Conservation (phyloP, 2,888 invertebrate species). For the Diarsia brunnea region DNA sequence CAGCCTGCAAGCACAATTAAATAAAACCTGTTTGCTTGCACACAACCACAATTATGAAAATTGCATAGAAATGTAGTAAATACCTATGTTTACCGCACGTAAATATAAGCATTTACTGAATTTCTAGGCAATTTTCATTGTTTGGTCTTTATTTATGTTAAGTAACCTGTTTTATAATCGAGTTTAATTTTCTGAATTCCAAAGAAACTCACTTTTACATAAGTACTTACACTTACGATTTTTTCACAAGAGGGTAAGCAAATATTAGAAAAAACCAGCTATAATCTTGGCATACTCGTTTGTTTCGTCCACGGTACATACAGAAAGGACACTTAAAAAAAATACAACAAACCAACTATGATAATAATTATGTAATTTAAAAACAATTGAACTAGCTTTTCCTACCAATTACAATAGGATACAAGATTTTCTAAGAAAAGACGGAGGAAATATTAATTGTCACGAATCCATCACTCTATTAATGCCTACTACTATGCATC, state of each 20-base stretch:
- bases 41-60: conserved; percentile 44
- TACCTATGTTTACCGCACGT: conserved; percentile 21
- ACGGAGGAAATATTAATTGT: neutral
- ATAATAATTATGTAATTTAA: neutral
- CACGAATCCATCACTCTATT: neutral
- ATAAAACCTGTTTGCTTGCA: conserved; percentile 45
- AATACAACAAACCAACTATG: neutral
- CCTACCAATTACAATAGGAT: neutral
- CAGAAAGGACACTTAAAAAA: neutral
- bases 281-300: too few relatives aligned
- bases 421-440: neutral
- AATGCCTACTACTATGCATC: neutral
- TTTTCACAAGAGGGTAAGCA: neutral
- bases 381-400: neutral
- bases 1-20: conserved; percentile 34
- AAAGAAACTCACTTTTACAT: neutral
- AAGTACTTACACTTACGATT: too few relatives aligned
- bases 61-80: conserved; percentile 38
- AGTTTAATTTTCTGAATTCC: neutral
- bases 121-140: conserved; percentile 28
- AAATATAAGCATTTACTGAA: conserved; percentile 24
- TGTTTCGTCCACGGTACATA: too few relatives aligned
- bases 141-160: conserved; percentile 3
- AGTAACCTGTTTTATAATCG: neutral
- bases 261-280: too few relatives aligned